Base-by-base conservation (phyloP, 2,888 invertebrate species). In the Pristionchus mayeri region DNA sequence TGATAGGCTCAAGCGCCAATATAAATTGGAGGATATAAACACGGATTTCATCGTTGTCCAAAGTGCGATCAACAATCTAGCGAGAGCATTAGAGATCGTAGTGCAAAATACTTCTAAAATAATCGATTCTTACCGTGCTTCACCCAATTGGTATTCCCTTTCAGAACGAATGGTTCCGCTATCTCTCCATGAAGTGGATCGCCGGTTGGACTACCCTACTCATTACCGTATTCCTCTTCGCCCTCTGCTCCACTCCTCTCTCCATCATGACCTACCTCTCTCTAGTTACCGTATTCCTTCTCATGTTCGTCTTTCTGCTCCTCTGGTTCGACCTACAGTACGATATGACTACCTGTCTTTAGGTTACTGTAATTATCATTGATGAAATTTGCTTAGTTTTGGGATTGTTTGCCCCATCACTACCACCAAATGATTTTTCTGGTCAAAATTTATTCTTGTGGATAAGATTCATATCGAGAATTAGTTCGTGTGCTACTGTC, bases 321-420 rank as follows among this genome's bases (percentile, higher is more conserved):
- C 86, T 91, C 67, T 91, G 91, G 91, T 91, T 91, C 67, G 91
- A 91, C 85, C 85, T 91, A 52, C 91, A 91, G 85, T 91, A 91
- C 81, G 91, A 91, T 84, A 91, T 91, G 91, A 87, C 89, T 44
- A 91, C 91, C 11, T 88, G 91, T 40, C 87, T 89, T 18, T 89
- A 71, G 85, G 44, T 3, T 27, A 57, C 27, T 4, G 57, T 57
- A 34, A 3, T 34, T 13, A 11, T 37, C n/a, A n/a, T n/a, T n/a
- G n/a, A n/a, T 67, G 2, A 9, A 21, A 37, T 21, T 16, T 40
- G 0, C 67, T 18, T 37, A 67, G 60, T 30, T 24, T 67, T 3
- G 21, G 11, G 9, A 30, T 27, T 37, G 37, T 21, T 40, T n/a
- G n/a, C n/a, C n/a, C n/a, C n/a, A n/a, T n/a, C n/a, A n/a, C n/a